Percentiles rank a stretch among this genome's conserved stretches.
These are phyloP conservation scores for Nomia melanderi DNA, from an alignment of 1,140 invertebrate genomes.

Conservation along the genomic window DNA sequence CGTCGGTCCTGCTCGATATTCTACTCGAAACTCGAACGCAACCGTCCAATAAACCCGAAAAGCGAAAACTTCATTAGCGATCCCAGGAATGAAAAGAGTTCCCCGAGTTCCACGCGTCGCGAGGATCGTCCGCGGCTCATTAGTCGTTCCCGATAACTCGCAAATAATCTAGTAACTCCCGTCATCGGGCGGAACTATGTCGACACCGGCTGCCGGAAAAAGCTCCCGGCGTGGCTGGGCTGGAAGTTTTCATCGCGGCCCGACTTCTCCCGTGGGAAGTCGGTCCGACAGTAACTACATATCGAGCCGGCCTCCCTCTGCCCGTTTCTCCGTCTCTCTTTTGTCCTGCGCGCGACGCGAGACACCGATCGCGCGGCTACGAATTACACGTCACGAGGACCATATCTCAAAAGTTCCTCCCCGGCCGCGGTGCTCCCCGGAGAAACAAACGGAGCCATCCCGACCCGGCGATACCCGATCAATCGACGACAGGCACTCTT, in stretches of 20 bases:
- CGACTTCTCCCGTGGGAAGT: slow-evolving; percentile 30
- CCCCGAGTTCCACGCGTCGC: not conserved
- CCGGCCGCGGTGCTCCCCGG: slow-evolving; percentile 19
- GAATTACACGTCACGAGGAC: slow-evolving; percentile 45
- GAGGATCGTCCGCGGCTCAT: not conserved
- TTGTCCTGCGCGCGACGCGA: not conserved
- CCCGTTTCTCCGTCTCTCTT: not conserved
- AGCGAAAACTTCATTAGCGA: not conserved
- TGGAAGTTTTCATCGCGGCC: slow-evolving; percentile 28
- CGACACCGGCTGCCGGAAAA: slow-evolving; percentile 14
- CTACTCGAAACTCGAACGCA: too few species aligned
- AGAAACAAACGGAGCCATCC: slow-evolving; percentile 36
- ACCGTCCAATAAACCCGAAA: too few species aligned
- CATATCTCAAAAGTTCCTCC: slow-evolving; percentile 48
- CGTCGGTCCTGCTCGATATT: too few species aligned
- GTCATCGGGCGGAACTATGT: slow-evolving; percentile 4
- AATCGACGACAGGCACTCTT: slow-evolving; percentile 19
- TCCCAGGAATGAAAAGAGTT: too few species aligned
- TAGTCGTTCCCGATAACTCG: not conserved
- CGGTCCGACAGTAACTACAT: slow-evolving; percentile 36
- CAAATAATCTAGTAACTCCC: not conserved
- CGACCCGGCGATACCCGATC: slow-evolving; percentile 18
- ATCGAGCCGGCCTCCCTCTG: slow-evolving; percentile 11
- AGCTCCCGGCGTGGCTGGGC: not conserved
- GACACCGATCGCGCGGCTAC: slow-evolving; percentile 31